Conservation (phyloP, 1,140 invertebrate species). For the Sitodiplosis mosellana region DNA sequence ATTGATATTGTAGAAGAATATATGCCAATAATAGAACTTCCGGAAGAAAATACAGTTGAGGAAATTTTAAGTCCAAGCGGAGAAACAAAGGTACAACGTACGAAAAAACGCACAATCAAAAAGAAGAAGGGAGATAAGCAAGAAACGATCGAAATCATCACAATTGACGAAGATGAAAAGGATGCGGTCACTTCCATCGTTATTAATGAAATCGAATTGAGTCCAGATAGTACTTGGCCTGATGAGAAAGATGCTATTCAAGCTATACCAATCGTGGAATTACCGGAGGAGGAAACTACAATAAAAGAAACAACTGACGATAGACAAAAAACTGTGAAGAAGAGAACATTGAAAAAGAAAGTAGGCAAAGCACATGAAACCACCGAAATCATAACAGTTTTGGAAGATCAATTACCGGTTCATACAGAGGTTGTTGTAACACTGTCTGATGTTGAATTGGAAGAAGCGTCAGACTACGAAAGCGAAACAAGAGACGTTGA, state of each 20-base stretch:
- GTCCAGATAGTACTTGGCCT: constrained; percentile 5
- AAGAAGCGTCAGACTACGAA: not conserved
- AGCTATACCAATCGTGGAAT: constrained; percentile 5
- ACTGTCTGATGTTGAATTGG: not conserved
- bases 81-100: too few relatives aligned
- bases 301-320: constrained; percentile 10
- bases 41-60: too few relatives aligned
- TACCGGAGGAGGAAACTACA: constrained; percentile 11
- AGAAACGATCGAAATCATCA: constrained; percentile 21
- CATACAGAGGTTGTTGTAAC: not conserved
- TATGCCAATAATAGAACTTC: too few relatives aligned
- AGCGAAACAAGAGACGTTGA: too few relatives aligned
- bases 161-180: constrained; percentile 12
- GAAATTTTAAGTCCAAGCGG: too few relatives aligned
- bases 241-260: too few relatives aligned
- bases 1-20: too few relatives aligned
- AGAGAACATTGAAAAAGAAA: constrained; percentile 17
- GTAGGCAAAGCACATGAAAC: constrained; percentile 15
- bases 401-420: constrained; percentile 11
- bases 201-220: not conserved
- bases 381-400: constrained; percentile 19
- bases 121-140: constrained; percentile 16
- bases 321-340: constrained; percentile 11
- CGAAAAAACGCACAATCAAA: constrained; percentile 11
- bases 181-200: constrained; percentile 1